A percentile compares a stretch with the other conserved stretches of the same genome.
phyloP scores from a whole-genome alignment of 2,888 invertebrate genomes.

The Notocelia uddmanniana region DNA sequence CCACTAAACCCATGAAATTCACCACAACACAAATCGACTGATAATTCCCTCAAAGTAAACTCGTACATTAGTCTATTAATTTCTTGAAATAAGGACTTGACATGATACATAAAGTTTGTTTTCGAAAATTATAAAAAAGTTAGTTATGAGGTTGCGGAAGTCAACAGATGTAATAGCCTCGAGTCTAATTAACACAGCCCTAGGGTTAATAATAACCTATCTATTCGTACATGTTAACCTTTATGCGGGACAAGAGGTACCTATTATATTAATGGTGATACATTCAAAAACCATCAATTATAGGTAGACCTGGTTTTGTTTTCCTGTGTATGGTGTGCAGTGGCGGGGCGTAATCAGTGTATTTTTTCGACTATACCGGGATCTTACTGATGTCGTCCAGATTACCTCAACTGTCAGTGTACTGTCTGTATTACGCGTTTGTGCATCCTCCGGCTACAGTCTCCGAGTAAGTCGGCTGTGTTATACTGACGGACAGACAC shows the following conservation, averaged over 20 bases:
- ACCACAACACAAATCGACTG: slow-evolving; percentile 44
- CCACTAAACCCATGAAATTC: slow-evolving; percentile 51
- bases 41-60: neutral
- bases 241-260: neutral
- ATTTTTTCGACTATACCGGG: too few relatives aligned
- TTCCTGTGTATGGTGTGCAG: too few relatives aligned
- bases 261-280: neutral
- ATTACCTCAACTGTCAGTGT: too few relatives aligned
- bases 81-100: neutral
- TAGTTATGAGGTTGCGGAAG: slow-evolving; percentile 11
- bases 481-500: too few relatives aligned
- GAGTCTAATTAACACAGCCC: slow-evolving; percentile 57
- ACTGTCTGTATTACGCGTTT: too few relatives aligned
- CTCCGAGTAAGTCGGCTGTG: too few relatives aligned
- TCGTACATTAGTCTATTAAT: neutral
- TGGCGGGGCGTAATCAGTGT: too few relatives aligned
- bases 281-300: too few relatives aligned
- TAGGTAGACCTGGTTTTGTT: too few relatives aligned
- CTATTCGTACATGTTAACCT: neutral
- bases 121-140: neutral
- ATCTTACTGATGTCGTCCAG: too few relatives aligned
- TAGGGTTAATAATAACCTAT: slow-evolving; percentile 52
- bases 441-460: too few relatives aligned
- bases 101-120: neutral
- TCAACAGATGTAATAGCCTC: slow-evolving; percentile 49